Percentiles rank a stretch among this genome's conserved stretches.
Conservation (phyloP, 1,140 invertebrate genomes). For the Hyphantria cunea region DNA sequence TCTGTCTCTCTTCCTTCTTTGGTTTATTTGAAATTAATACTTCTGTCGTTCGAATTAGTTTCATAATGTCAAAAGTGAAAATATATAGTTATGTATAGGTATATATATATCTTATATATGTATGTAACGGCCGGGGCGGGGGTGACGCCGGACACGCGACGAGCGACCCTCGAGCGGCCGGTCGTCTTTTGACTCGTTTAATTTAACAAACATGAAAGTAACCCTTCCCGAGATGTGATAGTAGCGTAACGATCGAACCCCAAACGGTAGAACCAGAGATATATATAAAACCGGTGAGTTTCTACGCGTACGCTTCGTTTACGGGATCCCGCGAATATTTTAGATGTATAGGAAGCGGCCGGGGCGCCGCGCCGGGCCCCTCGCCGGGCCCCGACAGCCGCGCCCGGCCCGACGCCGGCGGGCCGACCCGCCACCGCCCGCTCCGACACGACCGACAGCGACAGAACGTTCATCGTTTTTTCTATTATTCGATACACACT, state of each 20-base stretch:
- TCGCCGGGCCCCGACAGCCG: neutral
- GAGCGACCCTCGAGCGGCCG: no score
- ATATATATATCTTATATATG: no score
- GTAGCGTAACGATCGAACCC: conserved; percentile 53
- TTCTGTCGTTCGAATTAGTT: no score
- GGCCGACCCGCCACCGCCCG: no score
- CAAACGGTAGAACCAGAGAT: conserved; percentile 40
- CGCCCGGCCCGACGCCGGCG: neutral
- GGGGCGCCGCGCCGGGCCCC: neutral
- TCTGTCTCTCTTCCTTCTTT: no score
- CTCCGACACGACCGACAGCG: no score
- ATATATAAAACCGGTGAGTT: conserved; percentile 39
- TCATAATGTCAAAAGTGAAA: no score
- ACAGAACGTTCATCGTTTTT: conserved; percentile 23
- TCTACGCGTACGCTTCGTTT: conserved; percentile 52
- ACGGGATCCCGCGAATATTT: conserved; percentile 19
- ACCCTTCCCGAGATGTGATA: conserved; percentile 59
- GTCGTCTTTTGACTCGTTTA: conserved; percentile 2
- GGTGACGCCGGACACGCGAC: no score
- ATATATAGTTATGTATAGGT: no score
- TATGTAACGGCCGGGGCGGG: no score
- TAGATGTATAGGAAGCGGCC: neutral
- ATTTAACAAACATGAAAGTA: conserved; percentile 40
- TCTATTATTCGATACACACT: conserved; percentile 23
- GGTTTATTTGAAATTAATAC: no score